Base-by-base conservation (phyloP, 2,888 invertebrate genomes). In the Polia nebulosa region DNA sequence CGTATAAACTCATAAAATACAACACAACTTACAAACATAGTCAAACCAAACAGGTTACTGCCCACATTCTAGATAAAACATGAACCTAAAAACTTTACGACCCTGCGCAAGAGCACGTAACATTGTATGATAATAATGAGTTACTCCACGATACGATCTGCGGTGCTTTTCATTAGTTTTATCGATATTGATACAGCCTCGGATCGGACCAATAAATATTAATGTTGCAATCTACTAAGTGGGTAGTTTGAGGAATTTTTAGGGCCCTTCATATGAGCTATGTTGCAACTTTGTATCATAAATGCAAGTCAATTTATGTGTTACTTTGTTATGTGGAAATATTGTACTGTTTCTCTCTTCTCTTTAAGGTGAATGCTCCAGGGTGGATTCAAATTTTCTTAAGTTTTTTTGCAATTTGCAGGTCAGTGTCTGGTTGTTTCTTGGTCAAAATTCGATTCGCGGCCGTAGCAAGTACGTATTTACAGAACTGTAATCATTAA, bases 81-180 rank as follows among this genome's bases (percentile, higher is more conserved):
- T 69, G 34, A 56, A 75, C 11, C 51, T 70, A 45, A 34, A 68
- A 49, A 58, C 13, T 61, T 76, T 56, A 68, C 9, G 41, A 20
- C 3, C 15, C 25, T 83, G 80, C 85, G 82, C 82, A 78, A 63
- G 72, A 64, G 80, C 78, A 75, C 47, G 57, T 56, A 64, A 72
- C 80, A 80, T 76, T 76, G 71, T 69, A 68, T 71, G 69, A 74
- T 78, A 82, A 83, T 82, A 81, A 84, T 84, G 78, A 70, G 70
- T 79, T 72, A 73, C 70, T 79, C 85, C 78, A 73, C 61, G 68
- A 73, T 72, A 75, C 49, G 47, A 69, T 71, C 53, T 53, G 72
- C 80, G 74, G 64, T 62, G 62, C 56, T 52, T 72, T 78, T 81
- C 76, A 80, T 86, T 77, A 83, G 74, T 76, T 72, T 72, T 75